Conservation (phyloP, 1,140 invertebrate species). For the Pseudomyrmex flavicornis region DNA sequence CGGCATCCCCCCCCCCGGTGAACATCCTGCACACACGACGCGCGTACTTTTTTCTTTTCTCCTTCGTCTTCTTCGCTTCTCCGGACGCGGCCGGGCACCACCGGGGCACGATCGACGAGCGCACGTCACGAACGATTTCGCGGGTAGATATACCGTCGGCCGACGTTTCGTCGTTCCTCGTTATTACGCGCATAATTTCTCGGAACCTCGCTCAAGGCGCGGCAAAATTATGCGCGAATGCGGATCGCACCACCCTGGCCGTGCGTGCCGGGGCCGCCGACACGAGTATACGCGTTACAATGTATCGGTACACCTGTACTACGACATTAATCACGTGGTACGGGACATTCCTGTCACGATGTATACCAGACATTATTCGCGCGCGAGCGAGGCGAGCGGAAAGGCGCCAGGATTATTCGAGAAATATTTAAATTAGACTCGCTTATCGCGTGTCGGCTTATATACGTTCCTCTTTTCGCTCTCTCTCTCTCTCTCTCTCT, state of each 20-base stretch:
- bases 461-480: slow-evolving; percentile 3
- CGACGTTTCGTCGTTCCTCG: slow-evolving; percentile 75
- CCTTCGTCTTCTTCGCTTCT: slow-evolving; percentile 9
- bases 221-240: slow-evolving; percentile 67
- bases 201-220: slow-evolving; percentile 70
- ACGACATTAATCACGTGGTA: slow-evolving; percentile 65
- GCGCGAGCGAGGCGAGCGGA: slow-evolving; percentile 32
- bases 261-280: slow-evolving; percentile 59
- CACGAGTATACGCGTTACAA: slow-evolving; percentile 53
- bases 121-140: slow-evolving; percentile 71
- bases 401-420: slow-evolving; percentile 57
- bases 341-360: slow-evolving; percentile 61
- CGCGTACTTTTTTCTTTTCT: slow-evolving; percentile 16
- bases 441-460: slow-evolving; percentile 64
- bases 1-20: slow-evolving; percentile 50
- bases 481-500: background rate
- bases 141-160: slow-evolving; percentile 61
- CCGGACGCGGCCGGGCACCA: slow-evolving; percentile 39
- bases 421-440: slow-evolving; percentile 59
- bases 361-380: slow-evolving; percentile 62
- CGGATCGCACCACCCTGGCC: slow-evolving; percentile 47
- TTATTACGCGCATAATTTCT: slow-evolving; percentile 75
- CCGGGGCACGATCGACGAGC: slow-evolving; percentile 67
- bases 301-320: slow-evolving; percentile 64
- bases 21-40: slow-evolving; percentile 48